Evolutionary conservation across 2,113 vertebrate genomes (phyloP).

Genomic region (Limnothrissa miodon): DNA sequence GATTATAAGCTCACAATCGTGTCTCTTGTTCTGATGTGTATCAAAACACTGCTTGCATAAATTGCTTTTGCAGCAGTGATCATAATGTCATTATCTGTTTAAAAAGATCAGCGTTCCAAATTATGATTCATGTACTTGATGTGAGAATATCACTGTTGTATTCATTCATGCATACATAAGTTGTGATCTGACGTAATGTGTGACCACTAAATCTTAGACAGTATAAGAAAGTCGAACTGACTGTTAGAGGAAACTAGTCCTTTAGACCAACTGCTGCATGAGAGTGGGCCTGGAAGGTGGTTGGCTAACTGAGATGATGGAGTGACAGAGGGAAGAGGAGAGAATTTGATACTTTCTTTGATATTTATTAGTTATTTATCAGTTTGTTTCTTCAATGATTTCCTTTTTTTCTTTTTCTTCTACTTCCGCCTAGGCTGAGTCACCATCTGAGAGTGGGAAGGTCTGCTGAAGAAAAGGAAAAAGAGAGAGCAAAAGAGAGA

Average conservation of each 20-base stretch:
- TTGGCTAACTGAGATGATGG: neutral
- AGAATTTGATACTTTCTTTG: constrained; percentile 74
- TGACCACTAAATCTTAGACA: neutral
- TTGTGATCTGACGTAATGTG: neutral
- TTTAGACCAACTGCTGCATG: neutral
- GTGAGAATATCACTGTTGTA: neutral
- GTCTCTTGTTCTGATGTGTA: neutral
- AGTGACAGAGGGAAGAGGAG: constrained; percentile 42
- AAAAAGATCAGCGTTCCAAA: neutral
- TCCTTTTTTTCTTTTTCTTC: constrained; percentile 65
- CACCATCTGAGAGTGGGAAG: constrained; percentile 87
- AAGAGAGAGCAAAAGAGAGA: constrained; percentile 63
- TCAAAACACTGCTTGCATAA: too few species aligned
- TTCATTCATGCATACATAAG: neutral
- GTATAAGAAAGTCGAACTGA: neutral
- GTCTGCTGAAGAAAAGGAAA: constrained; percentile 79
- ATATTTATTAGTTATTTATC: constrained; percentile 67
- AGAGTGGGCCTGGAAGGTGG: neutral
- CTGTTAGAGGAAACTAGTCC: neutral
- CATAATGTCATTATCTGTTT: neutral
- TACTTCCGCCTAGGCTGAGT: constrained; percentile 93
- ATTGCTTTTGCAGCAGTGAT: neutral
- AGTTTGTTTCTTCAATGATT: constrained; percentile 43
- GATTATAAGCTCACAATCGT: neutral
- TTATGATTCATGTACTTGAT: neutral